These are phyloP conservation scores for Phoxinus dragarum DNA, from an alignment of 2,797 vertebrate genomes.

Conservation along the genomic window DNA sequence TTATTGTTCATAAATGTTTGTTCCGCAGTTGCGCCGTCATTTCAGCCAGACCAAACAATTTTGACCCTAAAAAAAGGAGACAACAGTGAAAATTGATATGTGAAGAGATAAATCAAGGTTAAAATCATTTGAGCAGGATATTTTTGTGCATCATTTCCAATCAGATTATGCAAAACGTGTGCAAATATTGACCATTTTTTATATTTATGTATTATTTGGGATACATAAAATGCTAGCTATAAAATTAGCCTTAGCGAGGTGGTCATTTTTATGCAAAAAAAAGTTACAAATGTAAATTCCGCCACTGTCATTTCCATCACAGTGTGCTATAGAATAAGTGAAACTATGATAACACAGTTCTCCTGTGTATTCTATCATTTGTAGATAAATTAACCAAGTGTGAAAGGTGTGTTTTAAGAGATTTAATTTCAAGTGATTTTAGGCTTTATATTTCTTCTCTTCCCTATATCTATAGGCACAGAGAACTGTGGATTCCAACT, in stretches of 20 bases:
- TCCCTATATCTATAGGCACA: constrained; percentile 16
- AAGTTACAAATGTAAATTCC: background rate
- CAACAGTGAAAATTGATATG: background rate
- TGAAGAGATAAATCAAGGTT: background rate
- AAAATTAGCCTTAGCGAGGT: background rate
- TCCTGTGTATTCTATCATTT: background rate
- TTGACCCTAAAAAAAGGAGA: background rate
- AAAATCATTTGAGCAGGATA: background rate
- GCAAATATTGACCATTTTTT: background rate
- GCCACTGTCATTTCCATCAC: background rate
- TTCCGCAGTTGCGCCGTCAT: background rate
- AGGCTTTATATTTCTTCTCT: constrained; percentile 26
- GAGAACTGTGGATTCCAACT: constrained; percentile 23
- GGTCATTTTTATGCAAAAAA: background rate
- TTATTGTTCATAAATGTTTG: background rate
- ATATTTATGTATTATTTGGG: background rate
- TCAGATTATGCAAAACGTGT: background rate
- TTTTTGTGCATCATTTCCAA: background rate
- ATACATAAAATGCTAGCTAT: background rate
- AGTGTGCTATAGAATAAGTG: background rate
- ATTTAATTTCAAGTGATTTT: background rate
- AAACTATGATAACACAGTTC: background rate
- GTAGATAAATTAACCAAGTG: background rate
- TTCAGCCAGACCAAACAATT: background rate
- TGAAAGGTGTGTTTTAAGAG: background rate